phyloP scores from a whole-genome alignment of 2,888 invertebrate genomes.

The Salpingus planirostris region DNA sequence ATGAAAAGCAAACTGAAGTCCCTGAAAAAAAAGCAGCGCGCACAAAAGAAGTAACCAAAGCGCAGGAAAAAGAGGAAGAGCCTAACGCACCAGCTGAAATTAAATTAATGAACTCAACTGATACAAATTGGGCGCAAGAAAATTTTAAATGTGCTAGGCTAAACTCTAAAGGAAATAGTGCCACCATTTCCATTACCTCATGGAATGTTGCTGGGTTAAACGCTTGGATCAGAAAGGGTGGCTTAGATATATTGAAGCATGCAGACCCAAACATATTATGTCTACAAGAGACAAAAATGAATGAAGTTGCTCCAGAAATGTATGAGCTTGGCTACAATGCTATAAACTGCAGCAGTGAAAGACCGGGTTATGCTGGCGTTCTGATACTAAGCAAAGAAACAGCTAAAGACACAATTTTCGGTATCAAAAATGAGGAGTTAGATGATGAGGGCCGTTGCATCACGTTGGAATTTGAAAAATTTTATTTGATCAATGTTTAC shows the following conservation, averaged over 20 bases:
- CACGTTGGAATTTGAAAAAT: conserved; percentile 88
- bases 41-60: too few relatives aligned
- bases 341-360: conserved; percentile 65
- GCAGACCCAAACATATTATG: conserved; percentile 83
- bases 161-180: too few relatives aligned
- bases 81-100: too few relatives aligned
- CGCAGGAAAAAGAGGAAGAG: too few relatives aligned
- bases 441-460: conserved; percentile 80
- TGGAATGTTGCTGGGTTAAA: conserved; percentile 98
- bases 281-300: conserved; percentile 78
- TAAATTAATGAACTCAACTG: too few relatives aligned
- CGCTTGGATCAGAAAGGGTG: conserved; percentile 70
- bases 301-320: conserved; percentile 74
- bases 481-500: conserved; percentile 82
- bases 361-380: conserved; percentile 89
- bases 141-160: too few relatives aligned
- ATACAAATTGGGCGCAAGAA: too few relatives aligned
- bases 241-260: conserved; percentile 51
- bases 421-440: conserved; percentile 62
- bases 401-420: conserved; percentile 75
- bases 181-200: too few relatives aligned
- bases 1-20: too few relatives aligned
- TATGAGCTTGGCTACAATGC: conserved; percentile 66
- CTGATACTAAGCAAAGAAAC: conserved; percentile 76
- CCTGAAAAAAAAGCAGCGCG: too few relatives aligned